Base-by-base conservation (phyloP, 2,113 vertebrate genomes). In the Nothobranchius kuhntae region DNA sequence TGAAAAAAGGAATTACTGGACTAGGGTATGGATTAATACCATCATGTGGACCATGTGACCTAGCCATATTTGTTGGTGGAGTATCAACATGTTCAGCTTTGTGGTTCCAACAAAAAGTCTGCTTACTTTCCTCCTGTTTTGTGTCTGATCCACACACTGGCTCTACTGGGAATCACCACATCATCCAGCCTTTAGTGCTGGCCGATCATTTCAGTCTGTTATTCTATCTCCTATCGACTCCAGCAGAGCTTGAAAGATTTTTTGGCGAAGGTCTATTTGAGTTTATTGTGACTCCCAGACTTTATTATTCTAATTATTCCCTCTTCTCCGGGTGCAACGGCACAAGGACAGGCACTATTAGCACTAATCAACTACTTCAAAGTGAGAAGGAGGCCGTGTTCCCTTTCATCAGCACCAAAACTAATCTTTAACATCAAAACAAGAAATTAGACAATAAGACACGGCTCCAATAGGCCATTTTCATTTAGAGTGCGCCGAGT, bases 281-380 rank as follows among this genome's bases (percentile, higher is more conserved):
- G 40, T 59, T 65, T 56, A 44, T 40, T 59, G 4, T 24, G 0
- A 57, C 57, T 44, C n/a, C 8, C 10, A 55, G 13, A 13, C 56
- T 21, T 54, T 38, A 58, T 62, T 50, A 40, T 35, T 44, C 3
- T 57, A 53, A 46, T 57, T 7, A 38, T 55, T 53, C 12, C 13
- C 3, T 24, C 3, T 65, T 4, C 42, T 7, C 13, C 30, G 17
- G 9, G 3, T 61, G n/a, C 52, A 36, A 2, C 15, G 36, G 47
- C 52, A 13, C 24, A 17, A 52, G 13, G 55, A 38, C 45, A 21
- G 4, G 7, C 8, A 38, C 30, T 59, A 62, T 68, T 61, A 77
- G 15, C 12, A 11, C 26, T 44, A 53, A 73, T 50, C 9, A 68
- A 66, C 9, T 35, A 67, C 76, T 85, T 79, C 60, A 80, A 80